Percentiles rank a stretch among this genome's conserved stretches.
These are phyloP conservation scores for Ophraella communa DNA, from an alignment of 2,888 invertebrate species.

Conservation along the genomic window DNA sequence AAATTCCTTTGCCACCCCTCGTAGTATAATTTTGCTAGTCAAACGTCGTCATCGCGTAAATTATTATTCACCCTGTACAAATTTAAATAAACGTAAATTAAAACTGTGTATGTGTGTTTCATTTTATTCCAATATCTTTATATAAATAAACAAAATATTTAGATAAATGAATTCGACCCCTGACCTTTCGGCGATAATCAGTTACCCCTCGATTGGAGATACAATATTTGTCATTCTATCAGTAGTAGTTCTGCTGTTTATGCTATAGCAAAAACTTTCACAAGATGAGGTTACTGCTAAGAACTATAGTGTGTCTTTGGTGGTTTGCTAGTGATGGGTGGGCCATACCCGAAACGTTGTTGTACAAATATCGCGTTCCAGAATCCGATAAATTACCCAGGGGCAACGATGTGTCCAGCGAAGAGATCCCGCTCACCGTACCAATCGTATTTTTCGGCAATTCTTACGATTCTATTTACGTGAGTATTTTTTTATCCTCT, in stretches of 20 bases:
- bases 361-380: conserved; percentile 68
- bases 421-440: conserved; percentile 69
- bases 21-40: too few relatives aligned
- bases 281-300: conserved; percentile 30
- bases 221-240: not conserved
- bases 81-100: too few relatives aligned
- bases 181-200: conserved; percentile 38
- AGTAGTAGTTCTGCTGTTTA: too few relatives aligned
- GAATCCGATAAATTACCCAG: conserved; percentile 64
- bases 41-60: too few relatives aligned
- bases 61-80: too few relatives aligned
- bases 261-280: not conserved
- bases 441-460: conserved; percentile 84
- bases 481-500: too few relatives aligned
- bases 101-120: not conserved
- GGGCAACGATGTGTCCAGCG: conserved; percentile 70
- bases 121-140: too few relatives aligned
- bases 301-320: conserved; percentile 32
- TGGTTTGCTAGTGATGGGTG: conserved; percentile 31
- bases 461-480: conserved; percentile 77
- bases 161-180: conserved; percentile 34
- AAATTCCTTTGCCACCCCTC: not conserved
- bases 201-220: too few relatives aligned
- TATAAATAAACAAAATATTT: conserved; percentile 24
- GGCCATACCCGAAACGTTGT: conserved; percentile 62